These are phyloP conservation scores for Ophion slaviceki DNA, from an alignment of 2,888 invertebrate species.

Conservation along the genomic window DNA sequence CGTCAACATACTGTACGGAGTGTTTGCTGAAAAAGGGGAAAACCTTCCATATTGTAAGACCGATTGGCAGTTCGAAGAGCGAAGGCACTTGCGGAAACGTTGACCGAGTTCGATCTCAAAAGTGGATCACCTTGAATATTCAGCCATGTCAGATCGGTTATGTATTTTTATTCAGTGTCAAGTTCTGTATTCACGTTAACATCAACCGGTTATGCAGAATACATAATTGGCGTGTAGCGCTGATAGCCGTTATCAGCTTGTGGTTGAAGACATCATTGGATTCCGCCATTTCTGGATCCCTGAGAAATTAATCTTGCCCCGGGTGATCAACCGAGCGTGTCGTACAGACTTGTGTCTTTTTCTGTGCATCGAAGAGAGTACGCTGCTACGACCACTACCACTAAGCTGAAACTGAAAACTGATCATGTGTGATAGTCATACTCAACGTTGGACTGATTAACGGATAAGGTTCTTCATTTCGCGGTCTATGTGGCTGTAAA, in stretches of 20 bases:
- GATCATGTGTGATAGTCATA: constrained; percentile 3
- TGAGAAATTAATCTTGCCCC: constrained; percentile 78
- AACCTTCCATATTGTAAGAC: too few relatives aligned
- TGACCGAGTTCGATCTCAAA: constrained; percentile 2
- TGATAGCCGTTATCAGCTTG: too few relatives aligned
- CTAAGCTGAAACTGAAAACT: not conserved
- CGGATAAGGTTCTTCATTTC: constrained; percentile 34
- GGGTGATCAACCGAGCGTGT: constrained; percentile 59
- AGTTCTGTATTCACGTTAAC: too few relatives aligned
- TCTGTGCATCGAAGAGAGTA: constrained; percentile 55
- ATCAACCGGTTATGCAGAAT: too few relatives aligned
- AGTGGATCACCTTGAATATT: not conserved
- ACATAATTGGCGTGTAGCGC: too few relatives aligned
- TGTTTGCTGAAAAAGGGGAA: too few relatives aligned
- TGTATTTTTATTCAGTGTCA: too few relatives aligned
- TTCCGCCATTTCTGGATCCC: constrained; percentile 63
- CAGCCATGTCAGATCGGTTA: too few relatives aligned
- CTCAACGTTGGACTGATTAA: constrained; percentile 47
- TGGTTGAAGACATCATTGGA: too few relatives aligned
- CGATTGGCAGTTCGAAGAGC: not conserved
- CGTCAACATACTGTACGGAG: too few relatives aligned
- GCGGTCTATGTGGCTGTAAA: constrained; percentile 33
- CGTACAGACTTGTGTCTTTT: constrained; percentile 71
- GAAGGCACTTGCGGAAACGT: not conserved
- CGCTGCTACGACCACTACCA: constrained; percentile 35